Evolutionary conservation across 2,888 invertebrate species (phyloP).

Genomic region (Myopa testacea): DNA sequence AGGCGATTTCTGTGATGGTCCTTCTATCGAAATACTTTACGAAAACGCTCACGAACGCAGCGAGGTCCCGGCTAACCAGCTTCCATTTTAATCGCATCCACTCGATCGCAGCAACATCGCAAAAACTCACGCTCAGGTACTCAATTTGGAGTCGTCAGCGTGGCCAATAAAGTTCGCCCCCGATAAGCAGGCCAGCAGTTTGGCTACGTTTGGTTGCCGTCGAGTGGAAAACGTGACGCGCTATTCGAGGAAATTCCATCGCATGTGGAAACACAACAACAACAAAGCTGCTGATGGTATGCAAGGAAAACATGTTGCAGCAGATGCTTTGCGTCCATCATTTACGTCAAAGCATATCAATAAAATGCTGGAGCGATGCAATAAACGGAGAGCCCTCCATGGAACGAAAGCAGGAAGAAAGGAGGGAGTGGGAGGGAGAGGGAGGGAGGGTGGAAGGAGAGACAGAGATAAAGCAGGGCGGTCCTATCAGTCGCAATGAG

Average conservation of each 20-base stretch:
- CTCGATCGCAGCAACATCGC: constrained; percentile 22
- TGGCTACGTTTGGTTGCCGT: background rate
- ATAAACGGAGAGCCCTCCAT: background rate
- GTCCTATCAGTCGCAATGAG: constrained; percentile 3
- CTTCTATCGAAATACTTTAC: too few relatives aligned
- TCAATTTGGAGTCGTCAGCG: constrained; percentile 48
- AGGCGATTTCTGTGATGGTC: too few relatives aligned
- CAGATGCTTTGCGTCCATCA: constrained; percentile 3
- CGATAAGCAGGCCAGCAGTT: constrained; percentile 49
- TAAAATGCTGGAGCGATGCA: constrained; percentile 20
- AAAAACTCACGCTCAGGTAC: constrained; percentile 30
- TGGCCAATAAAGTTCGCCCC: constrained; percentile 60
- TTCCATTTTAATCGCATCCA: constrained; percentile 18
- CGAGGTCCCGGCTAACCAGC: background rate
- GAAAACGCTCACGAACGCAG: too few relatives aligned
- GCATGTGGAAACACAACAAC: background rate
- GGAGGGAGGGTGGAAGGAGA: background rate
- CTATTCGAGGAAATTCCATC: constrained; percentile 9
- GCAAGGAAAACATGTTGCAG: background rate
- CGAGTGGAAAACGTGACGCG: constrained; percentile 38
- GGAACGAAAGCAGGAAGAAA: background rate
- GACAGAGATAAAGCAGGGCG: constrained; percentile 5
- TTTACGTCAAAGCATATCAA: constrained; percentile 27
- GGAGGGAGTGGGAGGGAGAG: background rate
- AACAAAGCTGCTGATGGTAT: constrained; percentile 17